Evolutionary conservation across 2,888 invertebrate genomes (phyloP).

Genomic region (Diaprepes abbreviatus): DNA sequence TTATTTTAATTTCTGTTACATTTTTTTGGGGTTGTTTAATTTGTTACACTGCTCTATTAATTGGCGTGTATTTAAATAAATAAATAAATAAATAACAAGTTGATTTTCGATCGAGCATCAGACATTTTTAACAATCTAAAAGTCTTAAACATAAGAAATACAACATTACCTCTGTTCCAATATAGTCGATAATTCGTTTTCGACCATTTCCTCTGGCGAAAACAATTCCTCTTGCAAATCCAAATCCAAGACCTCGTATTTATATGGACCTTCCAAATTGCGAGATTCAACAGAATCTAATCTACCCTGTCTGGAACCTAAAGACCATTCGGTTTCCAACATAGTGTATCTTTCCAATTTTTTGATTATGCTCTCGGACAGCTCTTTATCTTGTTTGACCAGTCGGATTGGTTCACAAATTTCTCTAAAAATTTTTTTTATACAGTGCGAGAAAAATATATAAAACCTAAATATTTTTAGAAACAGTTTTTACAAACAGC

Average conservation of each 20-base stretch:
- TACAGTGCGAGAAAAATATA: no score
- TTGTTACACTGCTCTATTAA: no score
- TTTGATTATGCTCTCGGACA: conserved; percentile 25
- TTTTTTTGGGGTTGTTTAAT: no score
- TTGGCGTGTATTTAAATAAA: no score
- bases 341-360: conserved; percentile 15
- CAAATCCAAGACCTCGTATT: background rate
- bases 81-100: no score
- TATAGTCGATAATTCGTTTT: conserved; percentile 8
- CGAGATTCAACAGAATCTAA: background rate
- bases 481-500: no score
- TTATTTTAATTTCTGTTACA: no score
- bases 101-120: no score
- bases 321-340: background rate
- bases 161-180: conserved; percentile 20
- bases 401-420: background rate
- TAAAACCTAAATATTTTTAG: no score
- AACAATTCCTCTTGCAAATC: background rate
- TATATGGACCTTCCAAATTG: background rate
- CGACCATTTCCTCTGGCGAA: background rate
- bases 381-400: conserved; percentile 6
- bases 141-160: no score
- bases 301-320: background rate
- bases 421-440: background rate
- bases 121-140: no score